Base-by-base conservation (phyloP, 2,113 vertebrate species). In the Theristicus caerulescens region DNA sequence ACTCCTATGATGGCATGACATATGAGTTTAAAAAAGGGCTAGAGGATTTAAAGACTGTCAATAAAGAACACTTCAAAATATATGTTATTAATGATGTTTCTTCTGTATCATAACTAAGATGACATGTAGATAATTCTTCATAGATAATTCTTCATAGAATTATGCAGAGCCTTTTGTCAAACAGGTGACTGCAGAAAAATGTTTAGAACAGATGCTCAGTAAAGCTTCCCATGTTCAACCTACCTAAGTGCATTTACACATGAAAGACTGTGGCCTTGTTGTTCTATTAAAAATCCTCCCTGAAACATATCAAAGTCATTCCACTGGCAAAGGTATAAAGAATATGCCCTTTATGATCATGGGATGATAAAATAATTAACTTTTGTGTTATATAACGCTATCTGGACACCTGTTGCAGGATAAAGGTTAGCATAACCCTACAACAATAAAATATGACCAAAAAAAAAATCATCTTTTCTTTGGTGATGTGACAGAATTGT, bases 21-120 rank as follows among this genome's bases (percentile, higher is more conserved):
- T 13, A 51, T 0, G 0, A n/a, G 10, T 66, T 81, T 74, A 15
- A 18, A 82, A 70, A 76, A 62, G 8, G 3, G 5, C 6, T 24
- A 74, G 15, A 66, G 2, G 7, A 66, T 57, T 73, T 81, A 42
- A 59, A 78, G 21, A 49, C 17, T n/a, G 3, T 31, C 25, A 57
- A 24, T 47, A 82, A 92, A 62, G 27, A 40, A 32, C 27, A 46
- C 7, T 52, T 77, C 32, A 73, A 83, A 91, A 32, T 67, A 16
- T 9, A 32, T 26, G 5, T 36, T 82, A 32, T 47, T 32, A 65
- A 47, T 21, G 6, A 70, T 86, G 11, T 10, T 59, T 65, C 47
- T 85, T 69, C 40, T 57, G 32, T 52, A 47, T 26, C 5, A 8
- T 32, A 88, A 66, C 10, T 78, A 42, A 36, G 78, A 69, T 31